phyloP scores from a whole-genome alignment of 2,797 vertebrate genomes.

The Babyrousa celebensis region DNA sequence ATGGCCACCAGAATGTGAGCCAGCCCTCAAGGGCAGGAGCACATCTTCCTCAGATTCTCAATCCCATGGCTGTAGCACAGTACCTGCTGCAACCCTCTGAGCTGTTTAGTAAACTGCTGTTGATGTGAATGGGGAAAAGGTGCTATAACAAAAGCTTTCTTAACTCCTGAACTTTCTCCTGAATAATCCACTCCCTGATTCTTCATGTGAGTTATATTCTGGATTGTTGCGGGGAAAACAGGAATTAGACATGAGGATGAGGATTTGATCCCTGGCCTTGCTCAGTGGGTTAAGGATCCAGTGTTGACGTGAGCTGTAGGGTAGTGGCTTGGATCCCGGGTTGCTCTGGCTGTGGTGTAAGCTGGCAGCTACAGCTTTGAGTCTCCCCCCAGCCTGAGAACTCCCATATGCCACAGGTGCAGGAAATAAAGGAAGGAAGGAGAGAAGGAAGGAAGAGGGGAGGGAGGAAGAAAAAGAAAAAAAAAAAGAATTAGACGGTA shows the following conservation, averaged over 20 bases:
- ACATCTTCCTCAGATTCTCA: background rate
- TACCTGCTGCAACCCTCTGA: background rate
- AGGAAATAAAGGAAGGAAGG: too few species aligned
- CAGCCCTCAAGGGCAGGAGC: background rate
- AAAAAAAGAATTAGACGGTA: slow-evolving; percentile 14
- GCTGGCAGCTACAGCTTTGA: too few species aligned
- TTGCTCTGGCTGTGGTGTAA: too few species aligned
- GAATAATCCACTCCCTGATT: slow-evolving; percentile 57
- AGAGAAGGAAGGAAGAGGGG: too few species aligned
- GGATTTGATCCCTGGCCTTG: too few species aligned
- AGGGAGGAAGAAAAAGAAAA: too few species aligned
- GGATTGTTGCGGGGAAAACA: slow-evolving; percentile 23
- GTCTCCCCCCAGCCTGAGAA: too few species aligned
- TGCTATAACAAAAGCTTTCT: slow-evolving; percentile 8
- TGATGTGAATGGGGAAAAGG: background rate
- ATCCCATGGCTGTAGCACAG: background rate
- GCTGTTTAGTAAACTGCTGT: background rate
- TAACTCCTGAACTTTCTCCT: slow-evolving; percentile 38
- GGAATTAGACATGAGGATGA: background rate
- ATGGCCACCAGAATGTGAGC: background rate
- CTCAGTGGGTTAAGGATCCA: too few species aligned
- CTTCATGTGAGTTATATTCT: slow-evolving; percentile 58
- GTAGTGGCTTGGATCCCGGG: too few species aligned
- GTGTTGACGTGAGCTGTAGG: too few species aligned
- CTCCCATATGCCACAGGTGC: too few species aligned